A percentile compares a stretch with the other conserved stretches of the same genome.
phyloP scores from a whole-genome alignment of 2,113 vertebrate genomes.

The Dasyurus viverrinus region DNA sequence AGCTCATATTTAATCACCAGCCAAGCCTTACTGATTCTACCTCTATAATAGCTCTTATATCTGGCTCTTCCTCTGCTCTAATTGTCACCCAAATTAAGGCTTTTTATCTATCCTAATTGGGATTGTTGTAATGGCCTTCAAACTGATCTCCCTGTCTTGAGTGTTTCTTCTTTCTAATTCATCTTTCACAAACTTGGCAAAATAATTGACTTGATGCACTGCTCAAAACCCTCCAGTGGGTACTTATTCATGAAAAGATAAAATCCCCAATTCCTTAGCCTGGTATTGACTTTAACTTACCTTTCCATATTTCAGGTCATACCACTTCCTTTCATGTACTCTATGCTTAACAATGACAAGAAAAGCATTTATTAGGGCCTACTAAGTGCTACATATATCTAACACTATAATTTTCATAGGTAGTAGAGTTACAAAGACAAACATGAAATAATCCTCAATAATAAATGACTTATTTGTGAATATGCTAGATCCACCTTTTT shows the following conservation, averaged over 20 bases:
- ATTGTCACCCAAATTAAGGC: background rate
- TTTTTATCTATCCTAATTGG: background rate
- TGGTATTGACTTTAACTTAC: background rate
- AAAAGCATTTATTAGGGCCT: background rate
- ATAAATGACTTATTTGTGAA: background rate
- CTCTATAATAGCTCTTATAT: background rate
- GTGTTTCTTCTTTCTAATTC: background rate
- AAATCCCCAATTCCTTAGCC: background rate
- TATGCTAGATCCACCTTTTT: background rate
- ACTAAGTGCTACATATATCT: background rate
- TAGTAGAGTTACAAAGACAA: background rate
- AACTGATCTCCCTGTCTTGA: background rate
- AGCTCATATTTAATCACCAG: background rate
- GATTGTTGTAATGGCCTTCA: background rate
- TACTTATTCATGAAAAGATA: background rate
- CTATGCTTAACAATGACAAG: background rate
- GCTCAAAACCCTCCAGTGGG: background rate
- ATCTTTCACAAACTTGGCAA: background rate
- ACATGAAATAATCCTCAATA: background rate
- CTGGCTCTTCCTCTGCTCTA: background rate
- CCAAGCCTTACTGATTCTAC: background rate
- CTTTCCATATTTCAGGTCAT: background rate
- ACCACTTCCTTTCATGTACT: background rate
- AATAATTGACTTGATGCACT: background rate
- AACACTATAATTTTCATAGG: background rate